A percentile compares a stretch with the other conserved stretches of the same genome.
These are phyloP conservation scores for Sarcophaga rosellei DNA, from an alignment of 2,888 invertebrate genomes.

Conservation along the genomic window DNA sequence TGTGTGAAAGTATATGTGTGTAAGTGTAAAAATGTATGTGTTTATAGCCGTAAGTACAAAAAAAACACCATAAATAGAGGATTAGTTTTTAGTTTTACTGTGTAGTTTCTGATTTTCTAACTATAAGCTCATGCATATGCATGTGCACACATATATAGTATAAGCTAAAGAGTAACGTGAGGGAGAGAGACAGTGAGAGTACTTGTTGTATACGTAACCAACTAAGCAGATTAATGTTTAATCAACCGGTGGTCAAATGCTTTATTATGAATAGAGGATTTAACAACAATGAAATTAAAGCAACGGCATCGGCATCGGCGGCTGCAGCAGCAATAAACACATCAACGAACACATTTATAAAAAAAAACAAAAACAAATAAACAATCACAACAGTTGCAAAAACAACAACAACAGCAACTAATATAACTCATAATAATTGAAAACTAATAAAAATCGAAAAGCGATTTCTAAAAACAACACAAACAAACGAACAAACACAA, in stretches of 20 bases:
- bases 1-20: background rate
- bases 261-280: conserved; percentile 50
- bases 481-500: conserved; percentile 35
- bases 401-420: conserved; percentile 5
- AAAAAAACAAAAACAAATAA: background rate
- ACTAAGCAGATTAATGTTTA: conserved; percentile 63
- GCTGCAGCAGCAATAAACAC: background rate
- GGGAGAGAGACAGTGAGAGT: background rate
- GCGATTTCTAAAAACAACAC: conserved; percentile 53
- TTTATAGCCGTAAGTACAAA: background rate
- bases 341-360: too few species aligned
- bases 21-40: background rate
- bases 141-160: background rate
- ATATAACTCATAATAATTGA: conserved; percentile 55
- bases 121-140: background rate
- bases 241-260: conserved; percentile 59
- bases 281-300: conserved; percentile 12
- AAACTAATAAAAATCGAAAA: conserved; percentile 65
- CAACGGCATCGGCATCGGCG: background rate
- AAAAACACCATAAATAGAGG: background rate
- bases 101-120: background rate
- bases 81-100: background rate
- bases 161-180: background rate
- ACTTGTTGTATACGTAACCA: conserved; percentile 19
- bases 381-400: background rate